A percentile compares a stretch with the other conserved stretches of the same genome.
Evolutionary conservation across 2,888 invertebrate genomes (phyloP).

Genomic region (Scaptomyza tumidula): DNA sequence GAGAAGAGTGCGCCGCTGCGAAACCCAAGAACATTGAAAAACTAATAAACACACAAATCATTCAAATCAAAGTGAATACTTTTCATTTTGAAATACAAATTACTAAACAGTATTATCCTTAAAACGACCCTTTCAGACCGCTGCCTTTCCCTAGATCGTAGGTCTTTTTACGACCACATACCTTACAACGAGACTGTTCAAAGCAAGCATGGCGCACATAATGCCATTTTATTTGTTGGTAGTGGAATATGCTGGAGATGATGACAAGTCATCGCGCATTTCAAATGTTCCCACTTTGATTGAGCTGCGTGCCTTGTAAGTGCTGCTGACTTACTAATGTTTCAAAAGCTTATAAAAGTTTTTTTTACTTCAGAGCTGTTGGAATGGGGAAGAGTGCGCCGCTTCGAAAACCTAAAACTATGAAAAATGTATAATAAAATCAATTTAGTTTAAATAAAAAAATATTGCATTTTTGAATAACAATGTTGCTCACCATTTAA

Average conservation of each 20-base stretch:
- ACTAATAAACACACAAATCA: neutral
- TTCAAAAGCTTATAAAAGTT: neutral
- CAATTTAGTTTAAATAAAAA: neutral
- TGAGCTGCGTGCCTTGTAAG: conserved; percentile 81
- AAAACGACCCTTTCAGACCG: too few relatives aligned
- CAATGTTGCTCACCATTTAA: neutral
- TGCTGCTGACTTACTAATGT: neutral
- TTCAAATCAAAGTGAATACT: neutral
- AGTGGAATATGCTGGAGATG: conserved; percentile 70
- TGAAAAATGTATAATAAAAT: neutral
- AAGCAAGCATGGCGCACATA: too few relatives aligned
- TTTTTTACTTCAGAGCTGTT: conserved; percentile 33
- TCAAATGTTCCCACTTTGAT: conserved; percentile 82
- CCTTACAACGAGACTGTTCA: too few relatives aligned
- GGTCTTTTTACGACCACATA: too few relatives aligned
- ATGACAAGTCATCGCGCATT: conserved; percentile 61
- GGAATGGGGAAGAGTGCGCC: conserved; percentile 41
- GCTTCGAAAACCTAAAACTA: conserved; percentile 33
- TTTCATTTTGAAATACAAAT: neutral
- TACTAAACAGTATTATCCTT: too few relatives aligned
- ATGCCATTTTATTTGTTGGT: too few relatives aligned
- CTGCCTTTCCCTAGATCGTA: too few relatives aligned
- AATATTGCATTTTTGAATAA: neutral
- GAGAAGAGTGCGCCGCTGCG: conserved; percentile 41
- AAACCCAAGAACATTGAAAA: conserved; percentile 6